Evolutionary conservation across 2,888 invertebrate species (phyloP).

Genomic region (Drosophila anomalata): DNA sequence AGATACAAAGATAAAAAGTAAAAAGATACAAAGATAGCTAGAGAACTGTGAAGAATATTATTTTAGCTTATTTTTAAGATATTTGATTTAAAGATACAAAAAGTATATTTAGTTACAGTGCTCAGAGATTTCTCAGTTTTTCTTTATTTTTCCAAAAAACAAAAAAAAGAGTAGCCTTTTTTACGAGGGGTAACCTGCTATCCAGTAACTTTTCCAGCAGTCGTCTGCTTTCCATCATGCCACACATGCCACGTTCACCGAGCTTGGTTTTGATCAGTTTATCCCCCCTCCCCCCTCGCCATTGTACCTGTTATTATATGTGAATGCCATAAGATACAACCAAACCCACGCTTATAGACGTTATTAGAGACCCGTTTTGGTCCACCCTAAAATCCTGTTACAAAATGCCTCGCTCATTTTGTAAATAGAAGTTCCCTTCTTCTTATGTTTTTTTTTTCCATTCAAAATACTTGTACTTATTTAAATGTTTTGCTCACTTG

Average conservation of each 20-base stretch:
- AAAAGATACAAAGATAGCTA: background rate
- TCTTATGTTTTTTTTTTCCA: background rate
- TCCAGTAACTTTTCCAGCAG: conserved; percentile 35
- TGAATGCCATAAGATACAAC: conserved; percentile 24
- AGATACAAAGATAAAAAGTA: conserved; percentile 8
- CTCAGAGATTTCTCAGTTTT: conserved; percentile 30
- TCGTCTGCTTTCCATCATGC: conserved; percentile 56
- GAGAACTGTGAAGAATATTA: background rate
- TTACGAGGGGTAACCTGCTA: conserved; percentile 1
- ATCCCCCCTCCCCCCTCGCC: background rate
- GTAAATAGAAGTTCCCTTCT: conserved; percentile 39
- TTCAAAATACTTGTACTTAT: conserved; percentile 54
- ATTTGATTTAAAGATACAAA: conserved; percentile 7
- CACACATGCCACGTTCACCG: conserved; percentile 22
- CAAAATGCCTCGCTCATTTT: conserved; percentile 56
- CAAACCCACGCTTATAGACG: conserved; percentile 28
- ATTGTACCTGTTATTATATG: conserved; percentile 17
- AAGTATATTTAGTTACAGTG: conserved; percentile 19
- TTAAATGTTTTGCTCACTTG: conserved; percentile 61
- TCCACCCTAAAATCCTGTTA: conserved; percentile 18
- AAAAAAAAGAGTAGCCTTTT: background rate
- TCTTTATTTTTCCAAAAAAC: conserved; percentile 9
- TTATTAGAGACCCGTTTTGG: background rate
- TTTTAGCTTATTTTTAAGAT: conserved; percentile 25
- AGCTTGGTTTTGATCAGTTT: conserved; percentile 34